Evolutionary conservation across 2,113 vertebrate species (phyloP).

Genomic region (Loxodonta africana): DNA sequence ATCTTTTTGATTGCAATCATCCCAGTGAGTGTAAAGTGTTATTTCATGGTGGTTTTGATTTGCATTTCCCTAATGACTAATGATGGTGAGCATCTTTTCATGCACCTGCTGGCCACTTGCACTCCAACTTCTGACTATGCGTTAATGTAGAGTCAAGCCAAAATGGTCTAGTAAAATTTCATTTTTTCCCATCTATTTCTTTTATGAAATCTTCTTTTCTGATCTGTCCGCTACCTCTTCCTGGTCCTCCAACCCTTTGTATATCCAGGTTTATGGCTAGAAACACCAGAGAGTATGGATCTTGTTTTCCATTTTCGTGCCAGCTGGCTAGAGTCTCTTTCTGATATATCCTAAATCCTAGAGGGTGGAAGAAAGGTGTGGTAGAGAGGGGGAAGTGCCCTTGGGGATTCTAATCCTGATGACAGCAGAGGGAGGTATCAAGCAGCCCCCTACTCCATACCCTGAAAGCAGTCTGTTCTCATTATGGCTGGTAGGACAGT

Average conservation of each 20-base stretch:
- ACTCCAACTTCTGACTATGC: neutral
- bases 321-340: slow-evolving; percentile 4
- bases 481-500: neutral
- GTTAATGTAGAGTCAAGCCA: slow-evolving; percentile 5
- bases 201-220: slow-evolving; percentile 29
- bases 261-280: neutral
- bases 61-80: slow-evolving; percentile 21
- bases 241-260: neutral
- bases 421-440: neutral
- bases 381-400: neutral
- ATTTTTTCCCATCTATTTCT: slow-evolving; percentile 39
- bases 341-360: neutral
- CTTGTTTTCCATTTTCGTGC: neutral
- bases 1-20: slow-evolving; percentile 17
- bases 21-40: neutral
- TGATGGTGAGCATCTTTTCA: slow-evolving; percentile 13
- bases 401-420: neutral
- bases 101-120: slow-evolving; percentile 22
- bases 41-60: slow-evolving; percentile 42
- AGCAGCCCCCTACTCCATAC: neutral
- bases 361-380: neutral
- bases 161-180: slow-evolving; percentile 43
- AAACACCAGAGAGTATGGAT: neutral
- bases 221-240: neutral
- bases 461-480: neutral